These are phyloP conservation scores for Ceratosolen solmsi DNA, from an alignment of 1,140 invertebrate genomes.

Conservation along the genomic window DNA sequence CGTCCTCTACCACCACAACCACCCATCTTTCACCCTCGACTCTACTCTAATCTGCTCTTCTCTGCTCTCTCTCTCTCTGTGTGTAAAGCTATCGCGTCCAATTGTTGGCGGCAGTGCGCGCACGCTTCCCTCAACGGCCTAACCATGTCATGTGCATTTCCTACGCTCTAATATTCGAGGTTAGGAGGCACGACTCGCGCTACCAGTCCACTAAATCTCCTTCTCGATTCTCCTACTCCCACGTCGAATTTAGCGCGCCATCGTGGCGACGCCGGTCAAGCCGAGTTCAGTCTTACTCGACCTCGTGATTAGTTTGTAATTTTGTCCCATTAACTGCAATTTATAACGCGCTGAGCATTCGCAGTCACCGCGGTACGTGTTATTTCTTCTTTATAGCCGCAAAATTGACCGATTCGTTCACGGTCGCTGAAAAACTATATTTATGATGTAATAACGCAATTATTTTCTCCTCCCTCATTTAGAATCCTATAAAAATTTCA, in stretches of 20 bases:
- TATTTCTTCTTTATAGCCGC: background rate
- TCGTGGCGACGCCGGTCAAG: too few relatives aligned
- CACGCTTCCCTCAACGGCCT: background rate
- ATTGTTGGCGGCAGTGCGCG: too few relatives aligned
- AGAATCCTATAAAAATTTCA: background rate
- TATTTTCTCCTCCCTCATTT: background rate
- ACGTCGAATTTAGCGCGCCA: background rate
- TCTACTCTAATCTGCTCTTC: too few relatives aligned
- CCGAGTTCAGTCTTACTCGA: too few relatives aligned
- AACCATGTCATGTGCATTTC: background rate
- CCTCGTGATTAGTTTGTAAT: slow-evolving; percentile 43
- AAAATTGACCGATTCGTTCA: background rate
- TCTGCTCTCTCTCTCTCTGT: too few relatives aligned
- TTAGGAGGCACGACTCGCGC: too few relatives aligned
- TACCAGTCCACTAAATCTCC: too few relatives aligned
- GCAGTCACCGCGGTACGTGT: background rate
- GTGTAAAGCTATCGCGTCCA: too few relatives aligned
- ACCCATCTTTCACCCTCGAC: too few relatives aligned
- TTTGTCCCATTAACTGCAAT: slow-evolving; percentile 12
- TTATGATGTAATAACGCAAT: background rate
- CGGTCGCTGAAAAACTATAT: background rate
- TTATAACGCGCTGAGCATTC: background rate
- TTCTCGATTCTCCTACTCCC: background rate
- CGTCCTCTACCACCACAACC: too few relatives aligned
- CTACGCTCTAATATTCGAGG: background rate